Percentiles rank a stretch among this genome's conserved stretches.
Evolutionary conservation across 2,888 invertebrate species (phyloP).

Genomic region (Ephialtes manifestator): DNA sequence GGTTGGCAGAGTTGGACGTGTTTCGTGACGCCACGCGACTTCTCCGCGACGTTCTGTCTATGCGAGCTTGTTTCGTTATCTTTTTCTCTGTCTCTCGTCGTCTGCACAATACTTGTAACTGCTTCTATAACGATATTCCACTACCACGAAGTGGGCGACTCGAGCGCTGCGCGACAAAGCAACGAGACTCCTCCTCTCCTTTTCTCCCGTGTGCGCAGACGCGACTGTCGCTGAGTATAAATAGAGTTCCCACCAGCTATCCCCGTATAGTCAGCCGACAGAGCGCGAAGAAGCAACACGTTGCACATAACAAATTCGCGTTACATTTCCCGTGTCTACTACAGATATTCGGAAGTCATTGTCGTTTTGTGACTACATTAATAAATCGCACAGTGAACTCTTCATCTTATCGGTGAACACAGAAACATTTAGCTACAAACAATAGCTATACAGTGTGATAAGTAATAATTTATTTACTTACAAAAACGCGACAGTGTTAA

Average conservation of each 20-base stretch:
- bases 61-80: conserved; percentile 36
- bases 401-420: conserved; percentile 1
- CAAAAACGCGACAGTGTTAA: background rate
- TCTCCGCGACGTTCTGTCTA: conserved; percentile 65
- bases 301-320: conserved; percentile 9
- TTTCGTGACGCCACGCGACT: conserved; percentile 20
- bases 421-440: background rate
- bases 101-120: background rate
- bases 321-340: conserved; percentile 7
- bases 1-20: conserved; percentile 17
- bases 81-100: background rate
- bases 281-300: conserved; percentile 46
- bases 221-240: conserved; percentile 50
- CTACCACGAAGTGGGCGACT: background rate
- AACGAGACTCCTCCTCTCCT: conserved; percentile 26
- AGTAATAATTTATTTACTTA: background rate
- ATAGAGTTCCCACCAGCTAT: conserved; percentile 48
- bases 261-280: conserved; percentile 51
- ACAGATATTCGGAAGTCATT: background rate
- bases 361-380: background rate
- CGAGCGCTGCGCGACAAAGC: conserved; percentile 3
- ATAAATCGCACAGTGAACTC: conserved; percentile 12
- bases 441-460: conserved; percentile 8
- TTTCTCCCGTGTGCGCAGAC: conserved; percentile 42
- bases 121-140: background rate